Evolutionary conservation across 2,797 vertebrate genomes (phyloP), one percentile per base, ranked within the genome.

Genomic region (Microctenopoma lineatum): DNA sequence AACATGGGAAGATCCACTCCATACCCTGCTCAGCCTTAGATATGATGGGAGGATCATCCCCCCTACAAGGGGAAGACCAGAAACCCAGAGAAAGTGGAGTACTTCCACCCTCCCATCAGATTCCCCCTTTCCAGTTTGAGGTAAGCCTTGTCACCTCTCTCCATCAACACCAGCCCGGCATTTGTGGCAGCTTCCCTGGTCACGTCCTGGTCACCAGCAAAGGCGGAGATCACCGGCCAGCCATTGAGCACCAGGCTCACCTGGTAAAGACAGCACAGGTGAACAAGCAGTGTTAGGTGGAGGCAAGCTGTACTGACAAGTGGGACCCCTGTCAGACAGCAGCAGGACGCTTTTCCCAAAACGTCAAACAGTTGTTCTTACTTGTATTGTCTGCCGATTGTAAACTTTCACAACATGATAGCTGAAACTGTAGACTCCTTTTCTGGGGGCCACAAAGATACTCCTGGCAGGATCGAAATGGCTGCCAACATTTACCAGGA

Each of bases 31-130:
- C 12, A 25, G 8, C 18, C 16, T 32, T 45, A 18, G 32, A 18
- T 39, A 26, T 4, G 39, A 45, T 18, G 38, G 16, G 25, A 51
- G 72, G 32, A 59, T 2, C 7, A 15, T 7, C 26, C 15, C 11
- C 52, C 38, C 80, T 93, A 95, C 83, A 94, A 77, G 1, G 93
- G 93, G 48, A 95, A 95, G 12, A 95, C 93, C 55, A 95, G 89
- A 73, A 96, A 96, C 59, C 95, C 95, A 0, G 95, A 96, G 90
- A 96, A 96, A 14, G 95, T 96, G 32, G 95, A 96, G 75, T 93
- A 96, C 80, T 96, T 96, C 95, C 95, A 96, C 5, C 95, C 95
- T 11, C 95, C 95, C 91, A 96, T 95, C 57, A 96, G 91, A 81
- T 96, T 96, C n/a, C 95, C 95, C 57, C 93, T 83, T 74, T 96